Evolutionary conservation across 2,888 invertebrate species (phyloP).

Genomic region (Ophion ventricosus): DNA sequence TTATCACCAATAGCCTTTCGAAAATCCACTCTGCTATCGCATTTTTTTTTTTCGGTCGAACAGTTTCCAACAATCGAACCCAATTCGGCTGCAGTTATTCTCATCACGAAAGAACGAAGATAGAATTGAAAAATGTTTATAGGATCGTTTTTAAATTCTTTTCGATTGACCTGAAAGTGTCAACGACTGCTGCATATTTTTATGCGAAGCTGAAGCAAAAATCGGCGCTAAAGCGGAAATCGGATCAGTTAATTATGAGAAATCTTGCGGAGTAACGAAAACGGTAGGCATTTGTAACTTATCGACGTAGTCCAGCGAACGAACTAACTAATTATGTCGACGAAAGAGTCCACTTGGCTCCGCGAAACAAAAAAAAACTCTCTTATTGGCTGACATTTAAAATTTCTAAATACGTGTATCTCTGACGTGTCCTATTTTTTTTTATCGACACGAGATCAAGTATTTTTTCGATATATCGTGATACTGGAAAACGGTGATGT

Average conservation of each 20-base stretch:
- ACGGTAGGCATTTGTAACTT: no score
- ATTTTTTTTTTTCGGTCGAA: background rate
- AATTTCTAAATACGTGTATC: background rate
- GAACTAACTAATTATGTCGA: no score
- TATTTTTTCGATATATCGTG: background rate
- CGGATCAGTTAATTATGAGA: no score
- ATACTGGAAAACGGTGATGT: background rate
- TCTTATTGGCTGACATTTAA: background rate
- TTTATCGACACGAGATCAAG: background rate
- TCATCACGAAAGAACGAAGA: no score
- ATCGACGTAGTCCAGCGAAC: background rate
- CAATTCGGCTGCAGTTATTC: no score
- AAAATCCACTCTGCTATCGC: background rate
- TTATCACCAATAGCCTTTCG: conserved; percentile 8
- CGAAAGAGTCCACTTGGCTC: background rate
- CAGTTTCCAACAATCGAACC: background rate
- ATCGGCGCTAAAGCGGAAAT: no score
- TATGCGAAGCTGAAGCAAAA: no score
- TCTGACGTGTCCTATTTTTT: no score
- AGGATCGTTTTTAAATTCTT: no score
- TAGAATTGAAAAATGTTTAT: no score
- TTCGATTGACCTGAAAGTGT: background rate
- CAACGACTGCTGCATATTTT: background rate
- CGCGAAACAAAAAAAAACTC: background rate
- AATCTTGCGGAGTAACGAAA: no score